These are phyloP conservation scores for Tenthredo amoena DNA, from an alignment of 2,888 invertebrate species.

Conservation along the genomic window DNA sequence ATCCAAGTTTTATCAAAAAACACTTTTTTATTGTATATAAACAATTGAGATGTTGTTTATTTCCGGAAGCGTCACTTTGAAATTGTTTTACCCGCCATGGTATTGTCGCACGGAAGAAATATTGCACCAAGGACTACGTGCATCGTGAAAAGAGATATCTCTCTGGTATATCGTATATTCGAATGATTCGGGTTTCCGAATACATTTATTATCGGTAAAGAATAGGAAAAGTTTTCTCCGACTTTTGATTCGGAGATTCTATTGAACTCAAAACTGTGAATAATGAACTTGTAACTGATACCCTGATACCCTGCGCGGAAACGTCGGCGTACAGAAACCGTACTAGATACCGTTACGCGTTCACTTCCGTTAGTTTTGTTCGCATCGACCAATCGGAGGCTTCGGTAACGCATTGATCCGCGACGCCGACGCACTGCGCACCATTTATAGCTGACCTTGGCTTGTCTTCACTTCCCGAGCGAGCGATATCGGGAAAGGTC, in stretches of 20 bases:
- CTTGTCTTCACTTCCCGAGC: constrained; percentile 45
- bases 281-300: neutral
- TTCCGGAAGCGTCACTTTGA: constrained; percentile 52
- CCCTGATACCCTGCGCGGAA: neutral
- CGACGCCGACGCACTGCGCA: constrained; percentile 27
- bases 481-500: constrained; percentile 45
- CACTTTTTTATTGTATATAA: neutral
- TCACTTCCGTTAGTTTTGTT: constrained; percentile 7
- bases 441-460: constrained; percentile 19
- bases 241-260: neutral
- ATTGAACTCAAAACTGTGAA: neutral
- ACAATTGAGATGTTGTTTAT: constrained; percentile 48
- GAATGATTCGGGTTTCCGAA: neutral
- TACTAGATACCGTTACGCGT: neutral
- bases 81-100: constrained; percentile 46
- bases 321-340: neutral
- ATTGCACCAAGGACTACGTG: neutral
- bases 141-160: neutral
- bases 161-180: neutral
- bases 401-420: constrained; percentile 33
- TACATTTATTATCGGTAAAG: neutral
- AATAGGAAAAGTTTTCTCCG: neutral
- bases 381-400: neutral
- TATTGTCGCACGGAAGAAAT: neutral
- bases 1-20: neutral